These are phyloP conservation scores for Lasiurus borealis DNA, from an alignment of 2,113 vertebrate species.

Conservation along the genomic window DNA sequence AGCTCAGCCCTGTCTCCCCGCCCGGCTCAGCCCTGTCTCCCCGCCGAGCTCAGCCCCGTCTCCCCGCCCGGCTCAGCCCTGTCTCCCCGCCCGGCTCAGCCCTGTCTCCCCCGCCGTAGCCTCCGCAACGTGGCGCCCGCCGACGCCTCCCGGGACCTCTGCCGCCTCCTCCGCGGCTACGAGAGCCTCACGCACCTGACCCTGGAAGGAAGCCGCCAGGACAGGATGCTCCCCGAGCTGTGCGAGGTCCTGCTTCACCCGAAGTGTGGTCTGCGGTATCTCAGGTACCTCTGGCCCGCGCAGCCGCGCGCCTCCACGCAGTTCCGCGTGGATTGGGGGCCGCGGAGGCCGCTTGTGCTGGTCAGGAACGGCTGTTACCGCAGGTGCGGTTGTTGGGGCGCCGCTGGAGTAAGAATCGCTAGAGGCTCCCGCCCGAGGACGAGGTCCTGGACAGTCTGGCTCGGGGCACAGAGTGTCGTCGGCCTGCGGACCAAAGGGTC, in stretches of 20 bases:
- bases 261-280: background rate
- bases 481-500: too few relatives aligned
- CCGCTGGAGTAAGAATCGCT: too few relatives aligned
- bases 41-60: too few relatives aligned
- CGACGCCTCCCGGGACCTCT: background rate
- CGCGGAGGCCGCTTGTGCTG: background rate
- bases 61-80: too few relatives aligned
- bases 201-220: background rate
- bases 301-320: fast-evolving
- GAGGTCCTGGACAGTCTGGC: too few relatives aligned
- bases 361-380: background rate
- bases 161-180: background rate
- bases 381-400: too few relatives aligned
- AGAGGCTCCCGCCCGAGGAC: too few relatives aligned
- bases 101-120: background rate
- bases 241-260: background rate
- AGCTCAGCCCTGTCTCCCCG: too few relatives aligned
- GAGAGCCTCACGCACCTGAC: slow-evolving; percentile 11
- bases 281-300: background rate
- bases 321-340: background rate
- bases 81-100: too few relatives aligned
- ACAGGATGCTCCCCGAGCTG: background rate
- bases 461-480: too few relatives aligned
- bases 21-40: too few relatives aligned
- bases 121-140: slow-evolving; percentile 18